Percentiles rank a stretch among this genome's conserved stretches.
Evolutionary conservation across 2,113 vertebrate genomes (phyloP).

Genomic region (Oplegnathus fasciatus): DNA sequence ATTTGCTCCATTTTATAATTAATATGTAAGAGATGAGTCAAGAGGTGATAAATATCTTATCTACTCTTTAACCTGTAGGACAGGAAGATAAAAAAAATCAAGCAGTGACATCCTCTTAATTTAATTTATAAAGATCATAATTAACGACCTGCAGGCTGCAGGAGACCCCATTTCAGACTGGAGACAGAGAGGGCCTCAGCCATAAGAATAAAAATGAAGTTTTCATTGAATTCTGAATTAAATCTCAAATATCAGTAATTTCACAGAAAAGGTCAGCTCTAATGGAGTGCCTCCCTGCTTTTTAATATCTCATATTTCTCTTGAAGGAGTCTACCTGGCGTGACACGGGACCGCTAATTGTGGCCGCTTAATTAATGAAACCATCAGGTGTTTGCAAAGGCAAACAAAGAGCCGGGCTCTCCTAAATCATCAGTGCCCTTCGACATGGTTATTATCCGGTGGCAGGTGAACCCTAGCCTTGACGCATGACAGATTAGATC

Average conservation of each 20-base stretch:
- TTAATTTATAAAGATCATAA: constrained; percentile 88
- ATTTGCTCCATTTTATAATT: constrained; percentile 55
- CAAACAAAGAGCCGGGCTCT: constrained; percentile 81
- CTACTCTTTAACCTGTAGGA: constrained; percentile 84
- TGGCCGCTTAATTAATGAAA: constrained; percentile 82
- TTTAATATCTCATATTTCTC: constrained; percentile 84
- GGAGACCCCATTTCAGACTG: constrained; percentile 80
- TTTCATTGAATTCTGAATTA: constrained; percentile 86
- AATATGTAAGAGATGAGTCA: constrained; percentile 52
- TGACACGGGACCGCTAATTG: constrained; percentile 79
- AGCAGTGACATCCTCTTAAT: constrained; percentile 84
- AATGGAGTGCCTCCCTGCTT: constrained; percentile 83
- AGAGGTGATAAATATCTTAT: constrained; percentile 77
- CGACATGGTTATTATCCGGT: constrained; percentile 81
- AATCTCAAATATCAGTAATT: constrained; percentile 89
- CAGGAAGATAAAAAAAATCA: constrained; percentile 85
- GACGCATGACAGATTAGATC: constrained; percentile 87
- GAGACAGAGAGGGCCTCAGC: constrained; percentile 77
- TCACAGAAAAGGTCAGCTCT: constrained; percentile 87
- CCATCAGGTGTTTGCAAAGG: constrained; percentile 84
- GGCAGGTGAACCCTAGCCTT: constrained; percentile 79
- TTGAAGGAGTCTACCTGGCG: constrained; percentile 74
- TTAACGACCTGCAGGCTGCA: constrained; percentile 84
- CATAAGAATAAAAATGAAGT: constrained; percentile 84
- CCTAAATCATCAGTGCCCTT: constrained; percentile 81